A percentile compares a stretch with the other conserved stretches of the same genome.
phyloP scores from a whole-genome alignment of 2,797 vertebrate species.

The Moxostoma hubbsi region DNA sequence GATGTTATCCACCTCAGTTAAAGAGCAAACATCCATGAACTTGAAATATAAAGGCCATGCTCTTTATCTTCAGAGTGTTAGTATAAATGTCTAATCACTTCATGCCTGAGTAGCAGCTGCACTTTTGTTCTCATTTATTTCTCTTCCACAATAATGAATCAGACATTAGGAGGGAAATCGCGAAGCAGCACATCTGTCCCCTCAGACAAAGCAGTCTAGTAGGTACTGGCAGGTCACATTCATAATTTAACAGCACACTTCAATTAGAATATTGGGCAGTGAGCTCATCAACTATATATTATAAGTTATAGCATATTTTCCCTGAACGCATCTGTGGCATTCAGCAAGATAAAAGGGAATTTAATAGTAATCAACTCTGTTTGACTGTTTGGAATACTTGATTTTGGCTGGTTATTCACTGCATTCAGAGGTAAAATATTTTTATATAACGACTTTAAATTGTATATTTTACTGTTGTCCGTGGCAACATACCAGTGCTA shows the following conservation, averaged over 20 bases:
- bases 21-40: no score
- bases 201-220: slow-evolving; percentile 8
- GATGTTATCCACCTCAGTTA: no score
- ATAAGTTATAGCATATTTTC: not conserved
- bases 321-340: no score
- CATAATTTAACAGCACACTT: slow-evolving; percentile 1
- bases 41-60: not conserved
- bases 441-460: no score
- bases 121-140: not conserved
- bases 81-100: not conserved
- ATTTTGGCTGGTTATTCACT: no score
- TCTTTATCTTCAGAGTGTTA: not conserved
- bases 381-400: no score
- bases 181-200: not conserved
- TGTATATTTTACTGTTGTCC: no score
- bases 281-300: slow-evolving; percentile 14
- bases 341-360: no score
- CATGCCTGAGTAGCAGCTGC: not conserved
- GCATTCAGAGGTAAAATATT: no score
- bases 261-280: slow-evolving; percentile 8
- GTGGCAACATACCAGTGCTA: no score
- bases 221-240: not conserved
- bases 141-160: not conserved
- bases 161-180: not conserved
- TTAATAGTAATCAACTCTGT: no score